Base-by-base conservation (phyloP, 2,113 vertebrate species). In the Emydocephalus ijimae region DNA sequence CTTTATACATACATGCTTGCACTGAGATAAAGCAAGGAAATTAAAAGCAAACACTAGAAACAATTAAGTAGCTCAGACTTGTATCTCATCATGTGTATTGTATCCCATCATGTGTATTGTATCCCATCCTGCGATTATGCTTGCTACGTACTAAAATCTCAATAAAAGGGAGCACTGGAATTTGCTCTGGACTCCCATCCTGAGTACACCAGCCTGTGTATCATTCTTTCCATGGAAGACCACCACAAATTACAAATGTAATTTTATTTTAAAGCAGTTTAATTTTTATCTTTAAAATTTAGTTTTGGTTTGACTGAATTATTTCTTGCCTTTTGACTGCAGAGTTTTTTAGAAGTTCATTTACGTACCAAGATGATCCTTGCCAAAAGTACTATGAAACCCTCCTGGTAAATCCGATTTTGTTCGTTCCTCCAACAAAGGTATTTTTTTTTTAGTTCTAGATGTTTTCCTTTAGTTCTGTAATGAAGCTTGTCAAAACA, bases 381-480 rank as follows among this genome's bases (percentile, higher is more conserved):
- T 99, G 99, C 96, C 98, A 98, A 96, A 98, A 96, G 91, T 99
- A 99, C 94, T 98, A 99, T 43, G 98, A 99, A 95, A 96, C 97
- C 24, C 93, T 99, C 5, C 10, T 99, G n/a, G 98, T 99, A 92
- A 98, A 99, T 95, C 99, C 99, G 0, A 94, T 98, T 92, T 96
- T 98, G 96, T 93, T 99, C 89, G 99, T 99, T 56, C 98, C 99
- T n/a, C 99, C 99, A 52, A 98, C 97, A 39, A 99, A 99, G 98
- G 99, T 99, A 97, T 34, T 56, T 11, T 54, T 54, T 59, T 10
- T 54, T 64, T 20, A 12, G 7, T 21, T n/a, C 21, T 74, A 0
- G 8, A 5, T 4, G 0, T 20, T 64, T 0, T 0, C 0, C 1
- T 6, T 81, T 0, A n/a, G 56, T 81, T 48, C 52, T 45, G 4